Evolutionary conservation across 2,888 invertebrate species (phyloP), one percentile per base, ranked within the genome.

Genomic region (Tetramorium bicarinatum): DNA sequence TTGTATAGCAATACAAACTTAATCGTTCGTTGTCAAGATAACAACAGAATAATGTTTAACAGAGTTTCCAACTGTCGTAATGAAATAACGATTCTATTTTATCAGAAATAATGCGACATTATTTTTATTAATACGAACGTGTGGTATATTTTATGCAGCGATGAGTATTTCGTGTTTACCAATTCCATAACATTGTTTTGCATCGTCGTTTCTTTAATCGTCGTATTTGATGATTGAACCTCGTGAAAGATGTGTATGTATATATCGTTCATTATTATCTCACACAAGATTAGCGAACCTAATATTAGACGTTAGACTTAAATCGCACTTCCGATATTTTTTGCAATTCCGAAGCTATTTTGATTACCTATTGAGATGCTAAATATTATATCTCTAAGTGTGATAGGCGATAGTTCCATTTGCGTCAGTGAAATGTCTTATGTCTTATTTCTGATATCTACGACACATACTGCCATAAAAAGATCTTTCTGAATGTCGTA

Each of bases 361-460:
- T 79, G 79, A 74, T 80, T 74, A 79, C 8, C 4, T 79, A 74
- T 38, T 80, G 49, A 79, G 44, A 79, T 79, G 41, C 66, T 82
- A n/a, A 49, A 54, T 82, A 64, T 81, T 44, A 52, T 44, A 34
- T 82, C 66, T 82, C 56, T 82, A 59, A 56, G 29, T 66, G 66
- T 62, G 38, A 80, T 34, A 66, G 66, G 2, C 38, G 34, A 79
- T 67, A 67, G 61, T 79, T 67, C 29, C 29, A 59, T 71, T 77
- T 79, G 41, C 15, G 34, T 47, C 38, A 34, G 44, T 11, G 66
- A 82, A 66, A 66, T 8, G 15, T 81, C n/a, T 80, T 49, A 66
- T 8, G 15, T 81, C n/a, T 80, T 49, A 56, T 67, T 79, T 62
- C 44, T 38, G 64, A 52, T 67, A 66, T 21, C 80, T 66, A 49